Percentiles rank a stretch among this genome's conserved stretches.
phyloP scores from a whole-genome alignment of 2,113 vertebrate species.

The Strigops habroptila region DNA sequence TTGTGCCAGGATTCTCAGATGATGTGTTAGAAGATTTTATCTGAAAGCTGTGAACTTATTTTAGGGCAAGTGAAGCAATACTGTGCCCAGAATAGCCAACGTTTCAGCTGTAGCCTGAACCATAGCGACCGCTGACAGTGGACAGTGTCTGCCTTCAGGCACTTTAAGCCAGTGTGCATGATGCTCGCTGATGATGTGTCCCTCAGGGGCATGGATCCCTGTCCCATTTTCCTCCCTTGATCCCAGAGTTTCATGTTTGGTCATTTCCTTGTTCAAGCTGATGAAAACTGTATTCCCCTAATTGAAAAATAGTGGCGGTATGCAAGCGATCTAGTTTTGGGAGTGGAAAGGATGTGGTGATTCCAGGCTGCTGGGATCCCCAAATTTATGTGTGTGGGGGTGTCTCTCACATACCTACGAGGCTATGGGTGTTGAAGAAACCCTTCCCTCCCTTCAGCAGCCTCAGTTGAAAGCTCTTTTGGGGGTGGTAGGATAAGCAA shows the following conservation, averaged over 20 bases:
- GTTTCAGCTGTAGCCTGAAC: not conserved
- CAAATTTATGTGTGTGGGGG: not conserved
- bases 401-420: not conserved
- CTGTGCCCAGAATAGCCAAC: not conserved
- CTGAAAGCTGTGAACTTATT: not conserved
- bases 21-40: not conserved
- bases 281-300: not conserved
- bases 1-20: not conserved
- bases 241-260: not conserved
- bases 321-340: not conserved
- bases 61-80: not conserved
- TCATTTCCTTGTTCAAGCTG: not conserved
- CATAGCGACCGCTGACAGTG: fast-evolving
- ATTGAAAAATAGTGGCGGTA: not conserved
- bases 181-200: not conserved
- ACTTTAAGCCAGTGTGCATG: fast-evolving
- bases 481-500: not conserved
- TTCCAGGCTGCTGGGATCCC: not conserved
- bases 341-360: not conserved
- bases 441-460: not conserved
- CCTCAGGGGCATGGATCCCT: not conserved
- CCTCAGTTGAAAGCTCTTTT: not conserved
- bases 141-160: not conserved
- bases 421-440: not conserved
- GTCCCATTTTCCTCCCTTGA: not conserved